Evolutionary conservation across 2,888 invertebrate genomes (phyloP), one percentile per base, ranked within the genome.

Genomic region (Conistra vaccinii): DNA sequence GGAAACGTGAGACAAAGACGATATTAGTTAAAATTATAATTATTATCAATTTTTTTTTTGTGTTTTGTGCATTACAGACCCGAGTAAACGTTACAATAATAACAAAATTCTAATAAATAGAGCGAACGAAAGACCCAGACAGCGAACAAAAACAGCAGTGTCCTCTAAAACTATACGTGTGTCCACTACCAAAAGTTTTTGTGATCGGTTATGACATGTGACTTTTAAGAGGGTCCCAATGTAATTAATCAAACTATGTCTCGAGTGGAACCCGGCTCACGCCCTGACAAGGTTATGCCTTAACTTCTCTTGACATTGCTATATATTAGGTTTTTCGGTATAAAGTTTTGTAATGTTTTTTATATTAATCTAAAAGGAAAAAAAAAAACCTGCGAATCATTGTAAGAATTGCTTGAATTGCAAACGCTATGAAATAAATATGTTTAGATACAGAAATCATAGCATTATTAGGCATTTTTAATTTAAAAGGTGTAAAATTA

Each of bases 241-340:
- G 88, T 93, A 92, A 94, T 95, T 94, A 94, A 95, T 95, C 94
- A 94, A 92, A 92, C 89, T 87, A 87, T 86, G 84, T 85, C 79
- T 87, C 78, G 70, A 88, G 87, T 84, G 81, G 79, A 75, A 91
- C 92, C 92, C 90, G 55, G 76, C 89, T 91, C 91, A 90, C 61
- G 68, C 61, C 45, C 74, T 89, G 91, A 91, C 92, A 91, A 88
- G 88, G 87, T 83, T 87, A 83, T 86, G 82, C 84, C 76, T 79
- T 86, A 89, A 90, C 89, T 91, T 89, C 81, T 81, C 87, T 81
- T 88, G 90, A 87, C 87, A 85, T 87, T 73, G 67, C 67, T 71
- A 66, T 78, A 77, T 83, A 80, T 74, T 73, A 73, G 65, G 80
- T 73, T 86, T 86, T 84, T 81, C 77, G 81, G 57, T 69, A 26